Base-by-base conservation (phyloP, 2,113 vertebrate genomes). In the Rhea americana region DNA sequence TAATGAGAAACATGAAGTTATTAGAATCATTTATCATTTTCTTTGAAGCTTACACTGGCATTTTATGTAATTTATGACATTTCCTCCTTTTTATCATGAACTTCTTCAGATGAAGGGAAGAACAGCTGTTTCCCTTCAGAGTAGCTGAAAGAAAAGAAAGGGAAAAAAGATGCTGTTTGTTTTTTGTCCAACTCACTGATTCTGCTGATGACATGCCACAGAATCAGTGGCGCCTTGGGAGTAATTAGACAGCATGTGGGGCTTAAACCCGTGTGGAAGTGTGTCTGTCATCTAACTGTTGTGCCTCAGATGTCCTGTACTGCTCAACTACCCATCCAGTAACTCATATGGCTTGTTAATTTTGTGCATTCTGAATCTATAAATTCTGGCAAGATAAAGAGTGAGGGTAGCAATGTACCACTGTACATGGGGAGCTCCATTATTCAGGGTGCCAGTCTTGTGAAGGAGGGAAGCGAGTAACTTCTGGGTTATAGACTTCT, bases 1-100 rank as follows among this genome's bases (percentile, higher is more conserved):
- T 97, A 98, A 97, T 97, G 98, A 98, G 97, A 98, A 98, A 97
- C 97, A 97, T 97, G 95, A 96, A 96, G 97, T 98, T 98, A 97
- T 98, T 98, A 97, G 97, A 97, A 95, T 97, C 95, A 96, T 98
- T 98, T 96, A 96, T 97, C 97, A 98, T 97, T 97, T 97, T 97
- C 97, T 97, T 97, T 97, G 97, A 98, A 98, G 97, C 97, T 96
- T 97, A 96, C 90, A 73, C 96, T 97, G 97, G 96, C 97, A 96
- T 97, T 98, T 97, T 97, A 85, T 97, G 94, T 98, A 97, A 98
- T 98, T 98, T 98, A 97, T 96, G 96, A 94, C 94, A 96, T 97
- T 98, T 97, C 95, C 95, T 97, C 95, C 94, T 96, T 97, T 97
- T 97, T 97, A 97, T 96, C 48, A 81, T 96, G 91, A 95, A 92